Base-by-base conservation (phyloP, 2,113 vertebrate species). In the Rostratula benghalensis region DNA sequence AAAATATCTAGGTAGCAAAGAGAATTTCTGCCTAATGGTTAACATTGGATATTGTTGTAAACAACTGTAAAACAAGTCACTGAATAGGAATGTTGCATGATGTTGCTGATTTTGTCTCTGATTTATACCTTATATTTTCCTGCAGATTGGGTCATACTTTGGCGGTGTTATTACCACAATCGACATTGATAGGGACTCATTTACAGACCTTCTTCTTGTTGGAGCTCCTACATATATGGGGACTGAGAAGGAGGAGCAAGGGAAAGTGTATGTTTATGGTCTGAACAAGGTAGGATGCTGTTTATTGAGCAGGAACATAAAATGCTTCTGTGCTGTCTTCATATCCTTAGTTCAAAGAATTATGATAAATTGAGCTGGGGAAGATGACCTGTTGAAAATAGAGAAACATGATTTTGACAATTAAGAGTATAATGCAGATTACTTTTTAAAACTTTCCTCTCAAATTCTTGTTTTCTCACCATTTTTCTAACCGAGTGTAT, bases 141-240 rank as follows among this genome's bases (percentile, higher is more conserved):
- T 64, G 39, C 95, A 99, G 99, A 99, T 99, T 28, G 99, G 99
- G 4, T 99, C 99, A 45, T 99, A 99, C 94, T 99, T 99, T 37
- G 99, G 99, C 22, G 99, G 99, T 59, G 98, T 99, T 45, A 98
- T 99, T 74, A 99, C 99, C 63, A 99, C 99, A 4, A 22, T 99
- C 0, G 99, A 99, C 37, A 96, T 99, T 1, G 84, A 99, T 5
- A 97, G 93, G 23, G 99, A 99, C 93, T 98, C 98, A 11, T 95
- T 97, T 94, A 99, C 99, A 7, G 99, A 99, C 71, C 93, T 99
- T 37, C 98, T 99, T 77, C 97, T 99, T 45, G 98, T 99, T 3
- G 99, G 99, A 51, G 98, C 99, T 28, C 99, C 99, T 12, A 99
- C 98, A 98, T 99, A 98, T 95, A 99, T 99, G 99, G 99, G 99